Evolutionary conservation across 2,888 invertebrate species (phyloP).

Genomic region (Cordilura impudica): DNA sequence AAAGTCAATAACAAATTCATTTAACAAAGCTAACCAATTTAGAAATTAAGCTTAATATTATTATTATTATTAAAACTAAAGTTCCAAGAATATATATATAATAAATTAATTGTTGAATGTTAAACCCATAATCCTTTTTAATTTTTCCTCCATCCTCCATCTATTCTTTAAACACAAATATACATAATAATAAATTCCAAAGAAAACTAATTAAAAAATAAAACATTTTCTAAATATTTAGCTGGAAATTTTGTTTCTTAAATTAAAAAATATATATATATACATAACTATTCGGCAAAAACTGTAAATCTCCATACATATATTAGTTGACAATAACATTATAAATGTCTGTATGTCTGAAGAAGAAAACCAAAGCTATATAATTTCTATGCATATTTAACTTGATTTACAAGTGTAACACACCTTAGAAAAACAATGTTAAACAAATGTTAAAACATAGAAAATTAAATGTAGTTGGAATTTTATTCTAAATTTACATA

Average conservation of each 20-base stretch:
- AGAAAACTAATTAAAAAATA: neutral
- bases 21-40: slow-evolving; percentile 32
- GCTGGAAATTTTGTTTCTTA: slow-evolving; percentile 4
- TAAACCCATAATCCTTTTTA: slow-evolving; percentile 29
- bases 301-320: slow-evolving; percentile 44
- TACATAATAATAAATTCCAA: neutral
- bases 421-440: neutral
- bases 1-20: slow-evolving; percentile 12
- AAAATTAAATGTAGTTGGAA: slow-evolving; percentile 12
- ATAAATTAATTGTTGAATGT: slow-evolving; percentile 56
- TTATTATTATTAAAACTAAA: slow-evolving; percentile 51
- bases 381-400: slow-evolving; percentile 12
- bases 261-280: slow-evolving; percentile 37
- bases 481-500: slow-evolving; percentile 7
- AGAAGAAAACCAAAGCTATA: neutral
- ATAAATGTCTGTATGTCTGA: slow-evolving; percentile 45
- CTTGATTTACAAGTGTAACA: slow-evolving; percentile 25
- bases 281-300: slow-evolving; percentile 47
- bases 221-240: slow-evolving; percentile 15
- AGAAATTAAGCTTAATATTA: slow-evolving; percentile 47
- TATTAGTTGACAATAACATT: slow-evolving; percentile 63
- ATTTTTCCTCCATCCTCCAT: neutral
- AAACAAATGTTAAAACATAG: neutral
- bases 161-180: neutral
- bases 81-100: slow-evolving; percentile 49